A percentile compares a stretch with the other conserved stretches of the same genome.
These are phyloP conservation scores for Todiramphus saurophagus DNA, from an alignment of 2,113 vertebrate species.

Conservation along the genomic window DNA sequence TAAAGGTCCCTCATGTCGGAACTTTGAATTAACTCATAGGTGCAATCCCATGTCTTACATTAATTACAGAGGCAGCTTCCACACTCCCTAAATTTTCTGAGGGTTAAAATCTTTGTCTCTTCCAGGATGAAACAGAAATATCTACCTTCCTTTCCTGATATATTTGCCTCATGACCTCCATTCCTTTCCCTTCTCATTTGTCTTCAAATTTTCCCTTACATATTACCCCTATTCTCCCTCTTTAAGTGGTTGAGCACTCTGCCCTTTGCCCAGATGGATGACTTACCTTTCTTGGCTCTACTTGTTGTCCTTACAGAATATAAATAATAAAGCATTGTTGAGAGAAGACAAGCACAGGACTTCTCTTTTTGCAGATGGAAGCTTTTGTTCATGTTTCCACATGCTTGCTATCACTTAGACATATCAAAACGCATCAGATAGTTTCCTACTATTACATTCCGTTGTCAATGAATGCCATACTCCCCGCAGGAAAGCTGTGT, in stretches of 20 bases:
- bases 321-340: not conserved
- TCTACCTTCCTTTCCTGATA: not conserved
- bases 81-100: not conserved
- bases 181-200: not conserved
- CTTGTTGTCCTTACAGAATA: not conserved
- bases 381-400: not conserved
- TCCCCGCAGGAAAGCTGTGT: not conserved
- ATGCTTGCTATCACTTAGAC: not conserved
- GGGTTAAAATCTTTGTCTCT: not conserved
- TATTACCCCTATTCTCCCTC: accelerated
- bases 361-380: not conserved
- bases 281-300: not conserved
- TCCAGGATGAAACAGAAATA: not conserved
- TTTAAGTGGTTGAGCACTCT: not conserved
- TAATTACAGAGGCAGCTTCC: not conserved
- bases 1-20: not conserved
- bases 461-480: conserved; percentile 20
- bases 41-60: not conserved
- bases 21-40: not conserved
- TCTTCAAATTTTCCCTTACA: not conserved
- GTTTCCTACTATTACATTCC: conserved; percentile 54
- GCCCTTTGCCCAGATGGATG: not conserved
- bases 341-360: not conserved
- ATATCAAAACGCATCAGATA: conserved; percentile 25
- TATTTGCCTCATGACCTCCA: not conserved